phyloP scores from a whole-genome alignment of 2,113 vertebrate species.

The Mola mola region DNA sequence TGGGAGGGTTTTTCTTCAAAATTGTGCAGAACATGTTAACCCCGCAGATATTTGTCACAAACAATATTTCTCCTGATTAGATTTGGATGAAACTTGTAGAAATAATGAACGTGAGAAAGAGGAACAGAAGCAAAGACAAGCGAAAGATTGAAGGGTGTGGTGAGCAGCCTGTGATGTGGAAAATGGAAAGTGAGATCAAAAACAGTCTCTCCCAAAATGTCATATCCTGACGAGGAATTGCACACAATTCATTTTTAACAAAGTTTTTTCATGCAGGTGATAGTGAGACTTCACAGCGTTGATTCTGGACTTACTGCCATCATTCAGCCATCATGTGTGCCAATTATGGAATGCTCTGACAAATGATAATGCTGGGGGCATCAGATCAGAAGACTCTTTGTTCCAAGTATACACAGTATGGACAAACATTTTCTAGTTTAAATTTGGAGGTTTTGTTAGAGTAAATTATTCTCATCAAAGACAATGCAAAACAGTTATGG shows the following conservation, averaged over 20 bases:
- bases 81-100: conserved; percentile 44
- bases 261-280: conserved; percentile 21
- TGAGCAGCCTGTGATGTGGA: conserved; percentile 54
- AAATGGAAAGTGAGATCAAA: conserved; percentile 51
- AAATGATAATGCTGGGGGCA: no score
- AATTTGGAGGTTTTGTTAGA: no score
- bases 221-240: conserved; percentile 1
- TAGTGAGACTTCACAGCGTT: neutral
- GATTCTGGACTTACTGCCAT: conserved; percentile 2
- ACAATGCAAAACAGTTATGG: no score
- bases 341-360: no score
- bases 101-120: conserved; percentile 31
- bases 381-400: no score
- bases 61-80: conserved; percentile 38
- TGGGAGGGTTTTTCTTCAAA: conserved; percentile 24
- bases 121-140: conserved; percentile 10
- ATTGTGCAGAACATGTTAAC: conserved; percentile 24
- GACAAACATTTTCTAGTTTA: no score
- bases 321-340: no score
- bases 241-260: neutral
- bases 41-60: conserved; percentile 19
- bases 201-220: conserved; percentile 14
- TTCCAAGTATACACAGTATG: no score
- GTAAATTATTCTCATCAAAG: no score
- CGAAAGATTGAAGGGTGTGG: conserved; percentile 27